Evolutionary conservation across 2,113 vertebrate species (phyloP).

Genomic region (Colistium nudipinnis): DNA sequence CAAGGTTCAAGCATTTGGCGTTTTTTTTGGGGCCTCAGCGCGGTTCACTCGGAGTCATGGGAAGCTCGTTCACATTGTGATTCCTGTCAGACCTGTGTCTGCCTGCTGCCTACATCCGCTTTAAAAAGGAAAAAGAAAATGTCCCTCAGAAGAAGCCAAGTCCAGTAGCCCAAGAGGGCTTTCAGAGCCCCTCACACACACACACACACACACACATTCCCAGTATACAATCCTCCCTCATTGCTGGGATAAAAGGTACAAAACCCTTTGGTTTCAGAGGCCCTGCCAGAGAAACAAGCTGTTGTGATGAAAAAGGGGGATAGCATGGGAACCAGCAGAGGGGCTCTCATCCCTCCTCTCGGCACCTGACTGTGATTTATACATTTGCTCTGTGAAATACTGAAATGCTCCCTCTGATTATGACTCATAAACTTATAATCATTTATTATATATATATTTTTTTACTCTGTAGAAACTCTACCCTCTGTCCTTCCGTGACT

Average conservation of each 20-base stretch:
- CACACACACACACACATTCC: slow-evolving; percentile 22
- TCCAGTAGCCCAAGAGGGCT: slow-evolving; percentile 42
- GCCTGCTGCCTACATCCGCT: slow-evolving; percentile 40
- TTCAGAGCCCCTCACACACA: slow-evolving; percentile 43
- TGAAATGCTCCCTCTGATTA: background rate
- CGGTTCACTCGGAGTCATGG: slow-evolving; percentile 6
- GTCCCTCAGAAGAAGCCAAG: slow-evolving; percentile 31
- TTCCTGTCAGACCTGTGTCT: slow-evolving; percentile 45
- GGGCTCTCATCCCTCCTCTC: background rate
- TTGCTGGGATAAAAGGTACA: slow-evolving; percentile 64
- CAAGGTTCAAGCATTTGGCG: background rate
- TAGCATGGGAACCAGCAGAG: slow-evolving; percentile 32
- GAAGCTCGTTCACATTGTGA: slow-evolving; percentile 52
- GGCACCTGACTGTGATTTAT: background rate
- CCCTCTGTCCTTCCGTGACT: background rate
- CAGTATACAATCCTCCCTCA: slow-evolving; percentile 37
- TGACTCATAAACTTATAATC: background rate
- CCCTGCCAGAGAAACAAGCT: slow-evolving; percentile 41
- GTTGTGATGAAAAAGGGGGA: slow-evolving; percentile 20
- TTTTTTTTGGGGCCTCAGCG: background rate
- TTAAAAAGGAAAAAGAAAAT: slow-evolving; percentile 19
- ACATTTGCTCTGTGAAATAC: background rate
- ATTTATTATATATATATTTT: background rate
- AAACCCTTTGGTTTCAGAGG: slow-evolving; percentile 44
- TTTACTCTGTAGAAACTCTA: background rate